A percentile compares a stretch with the other conserved stretches of the same genome.
phyloP scores from a whole-genome alignment of 2,888 invertebrate genomes.

The Agriopis marginaria region DNA sequence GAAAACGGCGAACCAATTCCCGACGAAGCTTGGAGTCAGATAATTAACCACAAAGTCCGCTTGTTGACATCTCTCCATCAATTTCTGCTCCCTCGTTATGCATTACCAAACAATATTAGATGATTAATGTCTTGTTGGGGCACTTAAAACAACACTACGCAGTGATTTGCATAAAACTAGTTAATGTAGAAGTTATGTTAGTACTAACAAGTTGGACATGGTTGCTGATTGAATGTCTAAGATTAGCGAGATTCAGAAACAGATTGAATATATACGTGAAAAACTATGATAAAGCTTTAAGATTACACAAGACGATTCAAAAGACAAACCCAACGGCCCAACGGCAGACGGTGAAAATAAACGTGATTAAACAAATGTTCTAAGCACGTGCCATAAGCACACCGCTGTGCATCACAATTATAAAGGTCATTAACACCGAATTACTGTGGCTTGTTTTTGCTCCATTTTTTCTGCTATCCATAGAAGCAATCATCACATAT shows the following conservation, averaged over 20 bases:
- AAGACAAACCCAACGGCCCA: not conserved
- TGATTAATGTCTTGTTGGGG: constrained; percentile 79
- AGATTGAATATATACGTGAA: not conserved
- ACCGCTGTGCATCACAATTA: constrained; percentile 17
- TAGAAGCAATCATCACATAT: constrained; percentile 45
- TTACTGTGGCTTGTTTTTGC: constrained; percentile 24
- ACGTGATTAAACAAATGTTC: constrained; percentile 6
- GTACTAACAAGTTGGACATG: constrained; percentile 37
- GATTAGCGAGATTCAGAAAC: constrained; percentile 1
- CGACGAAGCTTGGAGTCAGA: constrained; percentile 54
- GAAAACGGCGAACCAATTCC: constrained; percentile 47
- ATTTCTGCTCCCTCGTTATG: constrained; percentile 73
- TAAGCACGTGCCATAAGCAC: constrained; percentile 19
- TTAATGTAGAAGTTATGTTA: constrained; percentile 75
- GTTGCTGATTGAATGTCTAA: constrained; percentile 33
- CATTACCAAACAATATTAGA: constrained; percentile 70
- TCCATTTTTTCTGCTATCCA: constrained; percentile 42
- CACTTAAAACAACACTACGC: constrained; percentile 71
- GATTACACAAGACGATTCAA: not conserved
- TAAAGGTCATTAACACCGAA: constrained; percentile 43
- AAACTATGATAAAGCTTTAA: constrained; percentile 3
- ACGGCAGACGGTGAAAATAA: constrained; percentile 3
- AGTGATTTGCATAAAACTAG: constrained; percentile 83
- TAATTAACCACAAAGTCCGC: constrained; percentile 78
- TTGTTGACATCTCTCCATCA: constrained; percentile 79